Percentiles rank a stretch among this genome's conserved stretches.
Conservation (phyloP, 2,888 invertebrate species). For the Scrobipalpa costella region DNA sequence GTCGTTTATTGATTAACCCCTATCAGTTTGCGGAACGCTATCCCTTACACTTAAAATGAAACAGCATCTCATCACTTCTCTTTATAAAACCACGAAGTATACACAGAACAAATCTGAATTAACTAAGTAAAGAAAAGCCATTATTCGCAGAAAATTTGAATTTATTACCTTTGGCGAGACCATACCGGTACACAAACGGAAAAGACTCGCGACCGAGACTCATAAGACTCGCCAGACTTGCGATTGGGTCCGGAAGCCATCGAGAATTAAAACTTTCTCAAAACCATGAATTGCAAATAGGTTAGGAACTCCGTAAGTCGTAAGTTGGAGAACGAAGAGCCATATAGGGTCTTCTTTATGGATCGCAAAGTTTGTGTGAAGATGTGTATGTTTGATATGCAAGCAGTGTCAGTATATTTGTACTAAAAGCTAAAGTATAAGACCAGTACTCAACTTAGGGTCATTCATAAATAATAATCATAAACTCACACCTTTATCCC, state of each 20-base stretch:
- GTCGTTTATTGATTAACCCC: too few species aligned
- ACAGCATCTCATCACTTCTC: too few species aligned
- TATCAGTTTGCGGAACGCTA: too few species aligned
- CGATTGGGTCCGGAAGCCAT: conserved; percentile 33
- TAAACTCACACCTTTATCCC: too few species aligned
- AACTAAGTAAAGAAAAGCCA: not conserved
- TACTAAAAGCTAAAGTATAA: too few species aligned
- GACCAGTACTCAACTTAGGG: too few species aligned
- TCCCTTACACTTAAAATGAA: too few species aligned
- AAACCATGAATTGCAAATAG: conserved; percentile 32
- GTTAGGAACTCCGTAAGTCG: conserved; percentile 36
- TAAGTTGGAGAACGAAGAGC: conserved; percentile 49
- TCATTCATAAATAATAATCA: too few species aligned
- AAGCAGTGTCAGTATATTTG: too few species aligned
- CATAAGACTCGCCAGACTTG: conserved; percentile 25
- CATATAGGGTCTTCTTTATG: conserved; percentile 27
- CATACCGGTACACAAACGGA: not conserved
- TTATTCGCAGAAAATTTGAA: conserved; percentile 9
- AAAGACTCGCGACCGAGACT: not conserved
- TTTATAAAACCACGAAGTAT: not conserved
- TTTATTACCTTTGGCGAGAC: conserved; percentile 12
- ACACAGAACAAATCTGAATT: not conserved
- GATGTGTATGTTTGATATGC: too few species aligned
- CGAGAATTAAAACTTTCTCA: conserved; percentile 29
- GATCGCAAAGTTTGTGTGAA: not conserved